phyloP scores from a whole-genome alignment of 2,888 invertebrate species.

The Dryobotodes eremita region DNA sequence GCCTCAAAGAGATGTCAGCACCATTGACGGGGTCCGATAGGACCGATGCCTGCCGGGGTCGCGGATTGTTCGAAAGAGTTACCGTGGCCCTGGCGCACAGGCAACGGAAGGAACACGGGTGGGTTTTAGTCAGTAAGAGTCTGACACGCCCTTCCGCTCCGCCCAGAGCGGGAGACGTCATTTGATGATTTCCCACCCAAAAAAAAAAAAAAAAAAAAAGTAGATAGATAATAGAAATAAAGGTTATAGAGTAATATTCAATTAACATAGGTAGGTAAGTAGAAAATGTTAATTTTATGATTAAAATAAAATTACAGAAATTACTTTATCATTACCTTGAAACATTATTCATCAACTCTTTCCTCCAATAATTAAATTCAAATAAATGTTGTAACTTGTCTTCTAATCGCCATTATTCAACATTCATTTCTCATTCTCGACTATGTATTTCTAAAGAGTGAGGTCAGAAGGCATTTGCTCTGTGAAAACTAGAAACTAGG shows the following conservation, averaged over 20 bases:
- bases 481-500: slow-evolving; percentile 28
- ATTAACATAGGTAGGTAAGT: neutral
- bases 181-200: too few species aligned
- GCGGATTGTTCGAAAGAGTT: too few species aligned
- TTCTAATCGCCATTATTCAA: too few species aligned
- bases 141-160: too few species aligned
- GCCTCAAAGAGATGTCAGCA: too few species aligned
- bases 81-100: too few species aligned
- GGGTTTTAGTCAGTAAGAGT: too few species aligned
- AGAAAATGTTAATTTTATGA: neutral
- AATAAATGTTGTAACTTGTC: neutral
- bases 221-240: neutral
- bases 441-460: neutral
- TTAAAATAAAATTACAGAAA: neutral
- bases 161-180: too few species aligned
- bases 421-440: neutral
- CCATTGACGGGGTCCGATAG: too few species aligned
- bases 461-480: slow-evolving; percentile 12
- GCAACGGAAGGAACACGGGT: too few species aligned
- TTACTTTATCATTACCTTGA: neutral
- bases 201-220: too few species aligned
- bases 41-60: too few species aligned
- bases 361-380: neutral
- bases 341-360: neutral
- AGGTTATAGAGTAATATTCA: neutral